A percentile compares a stretch with the other conserved stretches of the same genome.
Evolutionary conservation across 2,888 invertebrate genomes (phyloP).

Genomic region (Scrobipalpa atriplicella): DNA sequence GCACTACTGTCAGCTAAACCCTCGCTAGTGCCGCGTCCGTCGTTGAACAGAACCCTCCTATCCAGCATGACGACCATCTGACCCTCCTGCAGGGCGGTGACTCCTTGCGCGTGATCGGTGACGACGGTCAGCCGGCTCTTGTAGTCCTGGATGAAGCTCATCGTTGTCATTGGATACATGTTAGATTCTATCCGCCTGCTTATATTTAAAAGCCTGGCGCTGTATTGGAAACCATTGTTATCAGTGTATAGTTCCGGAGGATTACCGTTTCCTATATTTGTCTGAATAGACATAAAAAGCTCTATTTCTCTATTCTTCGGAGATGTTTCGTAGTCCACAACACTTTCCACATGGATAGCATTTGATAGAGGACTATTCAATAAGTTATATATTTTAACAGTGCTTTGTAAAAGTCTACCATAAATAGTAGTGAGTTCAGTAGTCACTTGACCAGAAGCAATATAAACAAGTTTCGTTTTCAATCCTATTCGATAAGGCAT

Average conservation of each 20-base stretch:
- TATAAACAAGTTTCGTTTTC: slow-evolving; percentile 84
- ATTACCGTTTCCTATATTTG: slow-evolving; percentile 91
- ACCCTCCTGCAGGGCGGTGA: slow-evolving; percentile 94
- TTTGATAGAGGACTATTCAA: slow-evolving; percentile 85
- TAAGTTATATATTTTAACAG: slow-evolving; percentile 90
- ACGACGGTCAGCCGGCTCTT: slow-evolving; percentile 87
- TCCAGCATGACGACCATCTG: slow-evolving; percentile 97
- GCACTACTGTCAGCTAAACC: slow-evolving; percentile 94
- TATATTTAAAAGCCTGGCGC: slow-evolving; percentile 88
- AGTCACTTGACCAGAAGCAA: slow-evolving; percentile 91
- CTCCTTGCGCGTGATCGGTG: slow-evolving; percentile 95
- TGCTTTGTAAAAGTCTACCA: slow-evolving; percentile 88
- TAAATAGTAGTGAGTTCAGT: slow-evolving; percentile 93
- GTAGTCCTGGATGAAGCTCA: slow-evolving; percentile 91
- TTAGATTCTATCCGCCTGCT: slow-evolving; percentile 95
- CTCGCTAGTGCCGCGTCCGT: slow-evolving; percentile 96
- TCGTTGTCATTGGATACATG: slow-evolving; percentile 96
- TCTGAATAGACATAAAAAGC: slow-evolving; percentile 93
- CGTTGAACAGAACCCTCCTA: slow-evolving; percentile 94
- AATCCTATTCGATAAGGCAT: slow-evolving; percentile 86
- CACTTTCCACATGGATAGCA: slow-evolving; percentile 90
- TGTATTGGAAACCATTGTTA: slow-evolving; percentile 95
- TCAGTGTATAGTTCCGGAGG: slow-evolving; percentile 93
- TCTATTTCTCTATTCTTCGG: slow-evolving; percentile 94
- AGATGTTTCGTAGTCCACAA: slow-evolving; percentile 91